Percentiles rank a stretch among this genome's conserved stretches.
Conservation (phyloP, 2,888 invertebrate genomes). For the Drosophila picticornis region DNA sequence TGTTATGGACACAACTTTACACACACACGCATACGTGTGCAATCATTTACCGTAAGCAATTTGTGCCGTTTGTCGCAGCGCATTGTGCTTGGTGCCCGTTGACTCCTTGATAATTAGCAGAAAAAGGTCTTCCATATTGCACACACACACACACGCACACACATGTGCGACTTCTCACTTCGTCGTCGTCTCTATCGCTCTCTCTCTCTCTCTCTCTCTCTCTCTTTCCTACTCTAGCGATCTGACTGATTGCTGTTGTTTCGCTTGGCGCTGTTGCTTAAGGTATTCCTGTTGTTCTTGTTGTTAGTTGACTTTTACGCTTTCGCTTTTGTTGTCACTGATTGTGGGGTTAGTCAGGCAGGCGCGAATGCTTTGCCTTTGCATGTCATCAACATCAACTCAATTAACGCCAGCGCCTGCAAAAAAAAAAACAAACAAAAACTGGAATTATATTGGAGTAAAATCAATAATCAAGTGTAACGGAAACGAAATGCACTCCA, state of each 20-base stretch:
- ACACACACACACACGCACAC: constrained; percentile 27
- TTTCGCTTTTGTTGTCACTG: constrained; percentile 11
- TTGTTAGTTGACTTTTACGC: constrained; percentile 3
- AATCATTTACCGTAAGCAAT: constrained; percentile 91
- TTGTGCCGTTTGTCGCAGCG: constrained; percentile 92
- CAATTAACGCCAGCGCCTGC: constrained; percentile 62
- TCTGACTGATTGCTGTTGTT: constrained; percentile 6
- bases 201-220: neutral
- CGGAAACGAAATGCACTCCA: constrained; percentile 45
- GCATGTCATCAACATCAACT: constrained; percentile 68
- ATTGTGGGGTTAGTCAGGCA: constrained; percentile 24
- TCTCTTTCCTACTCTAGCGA: constrained; percentile 2
- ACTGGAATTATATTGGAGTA: constrained; percentile 45
- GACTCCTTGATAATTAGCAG: constrained; percentile 94
- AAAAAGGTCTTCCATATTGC: constrained; percentile 93
- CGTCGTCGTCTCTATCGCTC: neutral
- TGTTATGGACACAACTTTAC: constrained; percentile 26
- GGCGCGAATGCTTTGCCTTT: constrained; percentile 43
- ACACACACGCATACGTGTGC: constrained; percentile 8
- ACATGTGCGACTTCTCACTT: constrained; percentile 25
- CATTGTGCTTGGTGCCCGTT: constrained; percentile 90
- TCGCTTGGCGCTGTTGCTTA: constrained; percentile 27
- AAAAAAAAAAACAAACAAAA: constrained; percentile 23
- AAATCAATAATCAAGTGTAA: constrained; percentile 70
- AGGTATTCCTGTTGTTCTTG: neutral